phyloP scores from a whole-genome alignment of 2,113 vertebrate species.

The Platichthys stellatus region DNA sequence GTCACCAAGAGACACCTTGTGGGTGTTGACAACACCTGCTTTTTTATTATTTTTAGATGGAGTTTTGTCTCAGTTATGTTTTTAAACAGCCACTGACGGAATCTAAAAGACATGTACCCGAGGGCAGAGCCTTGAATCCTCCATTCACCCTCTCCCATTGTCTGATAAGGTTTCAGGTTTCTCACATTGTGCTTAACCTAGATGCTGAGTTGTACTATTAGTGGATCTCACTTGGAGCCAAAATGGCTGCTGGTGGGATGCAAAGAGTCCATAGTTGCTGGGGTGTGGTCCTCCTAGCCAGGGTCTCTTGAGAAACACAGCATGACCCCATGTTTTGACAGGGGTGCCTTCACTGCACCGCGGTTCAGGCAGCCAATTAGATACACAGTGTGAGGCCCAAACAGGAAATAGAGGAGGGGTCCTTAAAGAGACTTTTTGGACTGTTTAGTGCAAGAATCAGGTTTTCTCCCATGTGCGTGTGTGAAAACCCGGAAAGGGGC shows the following conservation, averaged over 20 bases:
- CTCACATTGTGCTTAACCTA: slow-evolving; percentile 33
- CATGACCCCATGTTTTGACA: slow-evolving; percentile 66
- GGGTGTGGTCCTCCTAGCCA: slow-evolving; percentile 53
- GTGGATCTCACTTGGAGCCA: slow-evolving; percentile 43
- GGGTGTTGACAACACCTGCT: slow-evolving; percentile 22
- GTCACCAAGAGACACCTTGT: slow-evolving; percentile 11
- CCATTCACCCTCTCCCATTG: slow-evolving; percentile 30
- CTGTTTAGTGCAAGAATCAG: slow-evolving; percentile 72
- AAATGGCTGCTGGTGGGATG: slow-evolving; percentile 45
- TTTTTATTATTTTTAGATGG: not conserved
- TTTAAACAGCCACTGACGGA: not conserved
- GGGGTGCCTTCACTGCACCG: slow-evolving; percentile 31
- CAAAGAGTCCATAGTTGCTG: slow-evolving; percentile 4
- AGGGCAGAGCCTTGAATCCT: slow-evolving; percentile 14
- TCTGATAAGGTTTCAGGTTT: slow-evolving; percentile 42
- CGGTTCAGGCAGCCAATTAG: slow-evolving; percentile 43
- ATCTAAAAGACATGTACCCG: not conserved
- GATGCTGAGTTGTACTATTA: slow-evolving; percentile 13
- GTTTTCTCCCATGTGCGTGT: slow-evolving; percentile 53
- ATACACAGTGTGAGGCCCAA: slow-evolving; percentile 55
- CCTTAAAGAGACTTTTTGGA: slow-evolving; percentile 60
- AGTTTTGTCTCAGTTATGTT: not conserved
- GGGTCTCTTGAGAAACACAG: slow-evolving; percentile 54
- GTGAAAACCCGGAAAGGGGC: slow-evolving; percentile 50
- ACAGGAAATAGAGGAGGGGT: slow-evolving; percentile 77